Percentiles rank a stretch among this genome's conserved stretches.
Conservation (phyloP, 2,888 invertebrate genomes). For the Pocota personata region DNA sequence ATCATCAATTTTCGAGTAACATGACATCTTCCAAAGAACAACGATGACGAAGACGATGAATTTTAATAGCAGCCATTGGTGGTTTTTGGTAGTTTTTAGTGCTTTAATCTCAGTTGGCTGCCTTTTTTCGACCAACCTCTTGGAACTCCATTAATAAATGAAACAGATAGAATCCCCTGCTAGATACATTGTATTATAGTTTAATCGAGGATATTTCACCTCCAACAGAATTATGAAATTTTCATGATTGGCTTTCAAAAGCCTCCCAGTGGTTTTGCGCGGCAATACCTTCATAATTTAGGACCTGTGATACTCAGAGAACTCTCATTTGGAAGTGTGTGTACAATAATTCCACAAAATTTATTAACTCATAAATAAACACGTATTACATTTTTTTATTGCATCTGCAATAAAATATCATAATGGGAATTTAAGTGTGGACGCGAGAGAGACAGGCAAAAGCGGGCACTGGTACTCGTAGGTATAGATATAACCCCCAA, state of each 20-base stretch:
- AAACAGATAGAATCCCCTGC: not conserved
- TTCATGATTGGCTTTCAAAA: not conserved
- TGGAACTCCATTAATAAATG: not conserved
- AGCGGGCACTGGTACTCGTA: slow-evolving; percentile 10
- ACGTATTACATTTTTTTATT: slow-evolving; percentile 68
- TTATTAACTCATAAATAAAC: slow-evolving; percentile 73
- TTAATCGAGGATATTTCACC: not conserved
- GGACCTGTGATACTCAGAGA: not conserved
- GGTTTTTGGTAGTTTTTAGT: not conserved
- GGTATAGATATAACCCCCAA: slow-evolving; percentile 8
- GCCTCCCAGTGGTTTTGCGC: not conserved
- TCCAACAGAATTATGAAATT: slow-evolving; percentile 10
- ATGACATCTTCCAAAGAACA: slow-evolving; percentile 28
- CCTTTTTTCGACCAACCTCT: not conserved
- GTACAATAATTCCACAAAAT: slow-evolving; percentile 70
- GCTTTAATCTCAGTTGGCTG: not conserved
- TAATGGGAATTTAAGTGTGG: slow-evolving; percentile 62
- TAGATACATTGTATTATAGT: slow-evolving; percentile 37
- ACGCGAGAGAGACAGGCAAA: slow-evolving; percentile 42
- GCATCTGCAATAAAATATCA: slow-evolving; percentile 62
- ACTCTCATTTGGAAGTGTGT: slow-evolving; percentile 50
- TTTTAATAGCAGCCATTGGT: slow-evolving; percentile 25
- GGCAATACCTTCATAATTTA: slow-evolving; percentile 9
- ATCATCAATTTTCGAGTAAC: slow-evolving; percentile 40
- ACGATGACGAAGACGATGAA: not conserved